Evolutionary conservation across 2,113 vertebrate genomes (phyloP).

Genomic region (Enhydra lutris): DNA sequence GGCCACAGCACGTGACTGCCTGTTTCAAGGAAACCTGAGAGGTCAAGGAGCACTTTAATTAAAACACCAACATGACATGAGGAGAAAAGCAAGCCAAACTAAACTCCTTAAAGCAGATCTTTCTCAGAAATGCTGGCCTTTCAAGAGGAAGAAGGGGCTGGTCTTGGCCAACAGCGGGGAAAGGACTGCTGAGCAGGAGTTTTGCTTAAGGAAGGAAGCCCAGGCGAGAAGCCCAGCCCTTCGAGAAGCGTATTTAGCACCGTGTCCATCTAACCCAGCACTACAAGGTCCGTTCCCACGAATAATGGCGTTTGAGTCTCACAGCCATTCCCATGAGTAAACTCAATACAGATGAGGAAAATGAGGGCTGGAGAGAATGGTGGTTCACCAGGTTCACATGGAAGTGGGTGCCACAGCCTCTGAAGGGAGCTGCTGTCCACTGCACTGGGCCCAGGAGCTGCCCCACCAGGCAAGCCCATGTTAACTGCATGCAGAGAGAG

Average conservation of each 20-base stretch:
- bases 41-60: constrained; percentile 2
- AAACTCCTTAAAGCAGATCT: neutral
- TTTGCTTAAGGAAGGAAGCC: neutral
- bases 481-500: neutral
- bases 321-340: neutral
- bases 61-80: neutral
- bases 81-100: neutral
- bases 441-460: neutral
- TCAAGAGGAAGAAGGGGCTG: neutral
- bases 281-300: neutral
- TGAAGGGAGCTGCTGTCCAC: neutral
- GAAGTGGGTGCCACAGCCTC: neutral
- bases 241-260: neutral
- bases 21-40: neutral
- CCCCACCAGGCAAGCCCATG: neutral
- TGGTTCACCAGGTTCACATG: neutral
- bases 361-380: neutral
- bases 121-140: neutral
- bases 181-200: neutral
- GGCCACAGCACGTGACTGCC: neutral
- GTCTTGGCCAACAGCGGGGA: neutral
- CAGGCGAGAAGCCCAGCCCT: neutral
- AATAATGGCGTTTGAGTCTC: neutral
- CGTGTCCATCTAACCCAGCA: too few relatives aligned
- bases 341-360: neutral